Percentiles rank a stretch among this genome's conserved stretches.
Evolutionary conservation across 92 coral and sea anemone species (phyloP).

Genomic region (Meandrina meandrites): DNA sequence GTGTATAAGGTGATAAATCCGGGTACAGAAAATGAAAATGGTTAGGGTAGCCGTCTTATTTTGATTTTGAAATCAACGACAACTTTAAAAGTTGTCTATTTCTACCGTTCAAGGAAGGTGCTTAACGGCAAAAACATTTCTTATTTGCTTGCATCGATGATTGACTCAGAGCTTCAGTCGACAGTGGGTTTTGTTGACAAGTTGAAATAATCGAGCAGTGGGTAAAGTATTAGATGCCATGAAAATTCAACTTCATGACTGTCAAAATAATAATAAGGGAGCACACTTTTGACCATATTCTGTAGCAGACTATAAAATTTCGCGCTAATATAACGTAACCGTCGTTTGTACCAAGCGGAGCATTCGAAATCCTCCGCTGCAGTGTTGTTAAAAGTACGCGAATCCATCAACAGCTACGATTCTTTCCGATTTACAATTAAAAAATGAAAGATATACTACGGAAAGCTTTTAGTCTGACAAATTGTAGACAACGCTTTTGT

Average conservation of each 20-base stretch:
- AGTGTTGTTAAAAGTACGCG: too few species aligned
- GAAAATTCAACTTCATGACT: not conserved
- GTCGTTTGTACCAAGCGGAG: too few species aligned
- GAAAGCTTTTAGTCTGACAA: too few species aligned
- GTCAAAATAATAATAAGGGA: not conserved
- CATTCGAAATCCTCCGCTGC: too few species aligned
- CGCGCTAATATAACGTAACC: not conserved
- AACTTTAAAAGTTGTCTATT: too few species aligned
- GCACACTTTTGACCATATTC: not conserved
- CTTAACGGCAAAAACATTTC: not conserved
- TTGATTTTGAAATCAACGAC: too few species aligned
- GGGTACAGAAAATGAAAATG: not conserved
- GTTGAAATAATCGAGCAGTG: not conserved
- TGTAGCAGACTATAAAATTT: not conserved
- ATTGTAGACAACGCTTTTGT: too few species aligned
- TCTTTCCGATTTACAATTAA: too few species aligned
- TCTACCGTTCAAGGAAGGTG: too few species aligned
- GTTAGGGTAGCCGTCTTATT: not conserved
- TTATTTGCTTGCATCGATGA: conserved; percentile 10
- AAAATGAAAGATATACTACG: too few species aligned
- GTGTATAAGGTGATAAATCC: not conserved
- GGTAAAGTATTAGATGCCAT: not conserved
- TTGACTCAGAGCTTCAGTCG: not conserved
- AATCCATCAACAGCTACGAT: too few species aligned
- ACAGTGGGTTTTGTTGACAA: conserved; percentile 4